Conservation (phyloP, 2,113 vertebrate genomes). For the Columba janthina region DNA sequence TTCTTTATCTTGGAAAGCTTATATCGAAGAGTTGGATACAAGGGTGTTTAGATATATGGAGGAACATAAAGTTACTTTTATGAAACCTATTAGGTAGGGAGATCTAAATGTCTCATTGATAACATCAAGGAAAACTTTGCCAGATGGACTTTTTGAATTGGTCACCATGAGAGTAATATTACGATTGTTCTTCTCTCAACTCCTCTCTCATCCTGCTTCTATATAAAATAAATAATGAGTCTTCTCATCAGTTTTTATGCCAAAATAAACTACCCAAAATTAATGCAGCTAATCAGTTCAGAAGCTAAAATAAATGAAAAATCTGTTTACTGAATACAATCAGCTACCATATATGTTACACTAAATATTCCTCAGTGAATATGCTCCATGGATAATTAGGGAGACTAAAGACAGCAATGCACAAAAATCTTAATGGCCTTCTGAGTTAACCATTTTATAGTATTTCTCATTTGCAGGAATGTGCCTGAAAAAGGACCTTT, state of each 20-base stretch:
- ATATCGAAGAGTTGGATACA: neutral
- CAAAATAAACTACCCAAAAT: neutral
- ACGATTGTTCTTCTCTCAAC: neutral
- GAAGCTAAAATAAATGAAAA: neutral
- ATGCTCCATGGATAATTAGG: neutral
- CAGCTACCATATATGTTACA: neutral
- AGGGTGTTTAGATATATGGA: neutral
- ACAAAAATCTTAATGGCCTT: neutral
- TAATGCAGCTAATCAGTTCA: neutral
- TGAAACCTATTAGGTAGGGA: neutral
- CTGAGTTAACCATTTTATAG: neutral
- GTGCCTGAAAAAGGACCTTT: neutral
- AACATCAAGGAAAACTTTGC: neutral
- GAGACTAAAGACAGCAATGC: neutral
- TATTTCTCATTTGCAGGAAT: neutral
- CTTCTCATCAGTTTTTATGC: neutral
- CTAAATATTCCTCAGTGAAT: neutral
- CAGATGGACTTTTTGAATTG: neutral
- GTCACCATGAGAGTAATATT: neutral
- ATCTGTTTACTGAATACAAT: neutral
- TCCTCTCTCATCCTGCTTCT: neutral
- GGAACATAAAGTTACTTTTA: neutral
- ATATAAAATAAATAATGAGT: neutral
- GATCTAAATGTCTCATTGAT: neutral
- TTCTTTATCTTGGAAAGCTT: neutral